These are phyloP conservation scores for Hoplodrina blanda DNA, from an alignment of 2,888 invertebrate genomes.

Conservation along the genomic window DNA sequence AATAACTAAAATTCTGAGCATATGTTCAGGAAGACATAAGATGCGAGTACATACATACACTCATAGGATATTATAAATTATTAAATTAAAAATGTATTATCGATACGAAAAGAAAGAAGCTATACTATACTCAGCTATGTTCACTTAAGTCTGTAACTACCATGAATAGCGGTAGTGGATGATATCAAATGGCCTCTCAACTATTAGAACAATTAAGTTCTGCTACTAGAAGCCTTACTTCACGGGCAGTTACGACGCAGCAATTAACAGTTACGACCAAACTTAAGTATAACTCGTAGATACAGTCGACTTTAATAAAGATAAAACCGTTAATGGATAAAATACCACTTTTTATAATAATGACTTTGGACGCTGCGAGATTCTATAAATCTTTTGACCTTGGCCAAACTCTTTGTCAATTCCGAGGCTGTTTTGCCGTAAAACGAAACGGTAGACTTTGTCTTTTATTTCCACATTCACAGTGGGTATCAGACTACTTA, in stretches of 20 bases:
- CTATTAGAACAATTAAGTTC: slow-evolving; percentile 41
- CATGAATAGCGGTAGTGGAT: slow-evolving; percentile 26
- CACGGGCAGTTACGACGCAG: slow-evolving; percentile 24
- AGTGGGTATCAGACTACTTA: not conserved
- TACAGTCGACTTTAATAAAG: slow-evolving; percentile 26
- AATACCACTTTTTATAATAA: not conserved
- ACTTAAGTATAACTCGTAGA: slow-evolving; percentile 23
- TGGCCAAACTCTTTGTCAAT: not conserved
- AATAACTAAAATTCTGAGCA: not conserved
- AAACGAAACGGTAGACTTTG: not conserved
- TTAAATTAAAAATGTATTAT: too few relatives aligned
- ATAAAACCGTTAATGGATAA: slow-evolving; percentile 1
- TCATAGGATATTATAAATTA: too few relatives aligned
- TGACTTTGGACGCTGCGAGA: not conserved
- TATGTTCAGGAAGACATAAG: not conserved
- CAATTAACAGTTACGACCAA: slow-evolving; percentile 40
- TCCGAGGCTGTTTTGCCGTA: not conserved
- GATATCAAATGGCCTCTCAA: slow-evolving; percentile 31
- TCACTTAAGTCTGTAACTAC: slow-evolving; percentile 4
- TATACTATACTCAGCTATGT: not conserved
- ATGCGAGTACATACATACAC: too few relatives aligned
- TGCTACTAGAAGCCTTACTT: slow-evolving; percentile 27
- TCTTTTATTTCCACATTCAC: not conserved
- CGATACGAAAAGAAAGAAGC: too few relatives aligned
- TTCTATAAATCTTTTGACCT: not conserved